Evolutionary conservation across 2,888 invertebrate genomes (phyloP), one percentile per base, ranked within the genome.

Genomic region (Quadroppia sp.): DNA sequence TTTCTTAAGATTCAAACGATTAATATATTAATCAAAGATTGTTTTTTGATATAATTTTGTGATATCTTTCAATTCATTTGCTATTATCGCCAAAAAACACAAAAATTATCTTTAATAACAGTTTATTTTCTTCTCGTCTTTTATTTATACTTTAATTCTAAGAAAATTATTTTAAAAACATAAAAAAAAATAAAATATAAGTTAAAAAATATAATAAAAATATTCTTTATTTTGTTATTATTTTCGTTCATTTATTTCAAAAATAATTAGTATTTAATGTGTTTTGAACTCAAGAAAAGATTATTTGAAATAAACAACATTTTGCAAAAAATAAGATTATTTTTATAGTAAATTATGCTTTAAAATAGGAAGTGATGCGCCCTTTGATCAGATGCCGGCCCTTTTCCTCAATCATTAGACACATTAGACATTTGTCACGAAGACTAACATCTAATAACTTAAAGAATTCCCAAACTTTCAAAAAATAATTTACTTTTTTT

Each of bases 291-390:
- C 9, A 4, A 36, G 6, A 7, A 9, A 45, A 45, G 15, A 45
- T 45, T 2, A 45, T 9, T 13, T 9, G 45, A 45, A 45, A 45
- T 2, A 45, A 45, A 45, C 11, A 45, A 45, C 6, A 17, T 15
- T 2, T 6, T 15, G 4, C 9, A 7, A 36, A 36, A 56, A 4
- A 32, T 32, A 30, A 61, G 30, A 61, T n/a, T 32, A 7, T 61
- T n/a, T 59, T 32, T 61, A 7, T 30, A 17, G 15, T 30, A 61
- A 28, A 56, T 56, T 28, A 56, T 15, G 56, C 20, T 67, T 32
- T 40, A 11, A 23, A n/a, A 67, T 67, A 67, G 67, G 67, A 67
- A 67, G 67, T 67, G 67, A 67, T 67, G 67, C 15, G n/a, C 40
- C 40, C 67, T 40, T 64, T 67, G 40, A 40, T 40, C 20, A 40